Conservation (phyloP, 2,888 invertebrate genomes). For the Miltochrista miniata region DNA sequence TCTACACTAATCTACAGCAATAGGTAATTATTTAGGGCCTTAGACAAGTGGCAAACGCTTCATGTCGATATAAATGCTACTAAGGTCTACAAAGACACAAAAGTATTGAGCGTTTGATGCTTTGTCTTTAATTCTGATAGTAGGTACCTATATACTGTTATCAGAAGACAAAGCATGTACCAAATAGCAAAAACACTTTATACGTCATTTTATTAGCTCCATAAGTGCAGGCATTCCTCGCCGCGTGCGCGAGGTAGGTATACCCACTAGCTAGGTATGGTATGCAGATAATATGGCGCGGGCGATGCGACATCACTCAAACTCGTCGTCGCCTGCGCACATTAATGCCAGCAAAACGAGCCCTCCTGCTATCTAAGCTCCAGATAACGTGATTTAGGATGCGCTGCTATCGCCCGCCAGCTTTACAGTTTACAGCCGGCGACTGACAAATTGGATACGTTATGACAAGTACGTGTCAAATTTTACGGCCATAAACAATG, state of each 20-base stretch:
- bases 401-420: slow-evolving; percentile 14
- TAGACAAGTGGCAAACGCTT: too few species aligned
- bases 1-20: too few species aligned
- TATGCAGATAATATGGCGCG: slow-evolving; percentile 32
- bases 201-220: slow-evolving; percentile 28
- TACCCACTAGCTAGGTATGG: background rate
- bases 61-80: too few species aligned
- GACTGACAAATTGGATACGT: slow-evolving; percentile 38
- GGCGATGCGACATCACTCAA: slow-evolving; percentile 41
- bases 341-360: slow-evolving; percentile 24
- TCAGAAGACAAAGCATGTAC: slow-evolving; percentile 1
- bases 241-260: background rate
- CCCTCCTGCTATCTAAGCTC: slow-evolving; percentile 23
- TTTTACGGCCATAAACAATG: slow-evolving; percentile 39
- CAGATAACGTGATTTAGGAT: slow-evolving; percentile 42
- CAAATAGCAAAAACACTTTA: slow-evolving; percentile 11
- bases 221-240: slow-evolving; percentile 33
- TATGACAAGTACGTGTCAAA: slow-evolving; percentile 34
- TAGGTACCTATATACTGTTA: too few species aligned
- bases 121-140: too few species aligned
- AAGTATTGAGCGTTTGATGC: too few species aligned
- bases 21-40: too few species aligned
- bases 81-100: too few species aligned
- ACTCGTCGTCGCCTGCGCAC: slow-evolving; percentile 19
- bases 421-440: slow-evolving; percentile 18